Evolutionary conservation across 2,113 vertebrate species (phyloP), one percentile per base, ranked within the genome.

Genomic region (Myrmecophaga tridactyla): DNA sequence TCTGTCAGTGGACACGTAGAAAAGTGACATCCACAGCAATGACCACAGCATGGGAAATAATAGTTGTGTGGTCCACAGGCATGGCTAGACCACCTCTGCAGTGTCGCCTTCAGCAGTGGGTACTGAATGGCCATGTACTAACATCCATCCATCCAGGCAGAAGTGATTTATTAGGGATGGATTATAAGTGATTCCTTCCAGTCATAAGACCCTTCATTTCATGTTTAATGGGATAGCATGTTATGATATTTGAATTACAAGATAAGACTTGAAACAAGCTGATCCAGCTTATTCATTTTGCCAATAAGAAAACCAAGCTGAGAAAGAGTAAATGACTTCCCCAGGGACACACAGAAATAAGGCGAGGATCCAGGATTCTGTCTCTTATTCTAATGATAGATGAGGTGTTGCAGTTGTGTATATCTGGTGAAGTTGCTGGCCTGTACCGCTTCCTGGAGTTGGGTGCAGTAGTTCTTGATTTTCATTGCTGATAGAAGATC

Each of bases 201-300:
- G 70, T n/a, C 86, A 0, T 62, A 21, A 73, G 69, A 65, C 21
- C 14, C 48, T 82, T 88, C 65, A 62, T 1, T 53, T 93, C 62
- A 76, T 72, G 82, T 84, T 75, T 67, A 80, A 11, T 81, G 82
- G 36, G 8, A 89, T 67, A 80, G 14, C 5, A 21, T 75, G 20
- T 83, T 86, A 53, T 7, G 15, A 77, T 90, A 73, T 39, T 51
- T 96, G 67, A 94, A 77, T 88, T 69, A 39, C 39, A 77, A 94
- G 86, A 20, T 18, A 41, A 25, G 18, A 12, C 75, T n/a, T 93
- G 36, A 92, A 62, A 89, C 48, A 84, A 94, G 86, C 20, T 82
- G 17, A 1, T 82, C 48, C n/a, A 62, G 21, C 80, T 90, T 89
- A 65, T 93, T 95, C 39, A 39, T 72, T 78, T 93, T 80, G 48